phyloP scores from a whole-genome alignment of 2,113 vertebrate species.

The Nerophis lumbriciformis region DNA sequence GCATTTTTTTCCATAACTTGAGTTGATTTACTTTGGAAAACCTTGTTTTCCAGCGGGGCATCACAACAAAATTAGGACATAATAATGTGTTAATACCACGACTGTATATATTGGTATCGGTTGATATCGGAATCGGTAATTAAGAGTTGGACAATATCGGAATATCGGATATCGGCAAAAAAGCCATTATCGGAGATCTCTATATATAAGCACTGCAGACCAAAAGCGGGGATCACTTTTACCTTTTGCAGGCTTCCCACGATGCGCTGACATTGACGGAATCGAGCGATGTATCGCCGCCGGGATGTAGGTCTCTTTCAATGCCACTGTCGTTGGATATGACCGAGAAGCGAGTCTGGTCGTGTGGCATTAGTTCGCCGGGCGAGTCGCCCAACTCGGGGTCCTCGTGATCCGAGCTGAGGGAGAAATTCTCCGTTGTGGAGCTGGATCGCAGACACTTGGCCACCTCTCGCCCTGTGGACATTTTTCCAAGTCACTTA shows the following conservation, averaged over 20 bases:
- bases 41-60: too few relatives aligned
- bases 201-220: not conserved
- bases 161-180: too few relatives aligned
- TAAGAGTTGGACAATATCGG: too few relatives aligned
- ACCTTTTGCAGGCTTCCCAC: constrained; percentile 52
- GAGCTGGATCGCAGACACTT: constrained; percentile 75
- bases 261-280: not conserved
- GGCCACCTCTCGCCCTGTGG: constrained; percentile 82
- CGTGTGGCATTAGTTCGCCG: constrained; percentile 44
- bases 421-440: constrained; percentile 53
- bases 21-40: too few relatives aligned
- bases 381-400: constrained; percentile 74
- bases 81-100: too few relatives aligned
- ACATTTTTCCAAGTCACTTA: not conserved
- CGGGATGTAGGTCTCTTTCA: constrained; percentile 77
- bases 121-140: too few relatives aligned
- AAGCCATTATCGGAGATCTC: too few relatives aligned
- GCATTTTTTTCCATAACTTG: too few relatives aligned
- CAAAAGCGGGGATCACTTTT: not conserved
- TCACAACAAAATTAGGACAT: too few relatives aligned
- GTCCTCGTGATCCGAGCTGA: constrained; percentile 68
- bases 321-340: constrained; percentile 92
- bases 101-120: too few relatives aligned
- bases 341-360: constrained; percentile 77
- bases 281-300: constrained; percentile 44